Evolutionary conservation across 2,888 invertebrate species (phyloP), one percentile per base, ranked within the genome.

Genomic region (Scrobipalpa atriplicella): DNA sequence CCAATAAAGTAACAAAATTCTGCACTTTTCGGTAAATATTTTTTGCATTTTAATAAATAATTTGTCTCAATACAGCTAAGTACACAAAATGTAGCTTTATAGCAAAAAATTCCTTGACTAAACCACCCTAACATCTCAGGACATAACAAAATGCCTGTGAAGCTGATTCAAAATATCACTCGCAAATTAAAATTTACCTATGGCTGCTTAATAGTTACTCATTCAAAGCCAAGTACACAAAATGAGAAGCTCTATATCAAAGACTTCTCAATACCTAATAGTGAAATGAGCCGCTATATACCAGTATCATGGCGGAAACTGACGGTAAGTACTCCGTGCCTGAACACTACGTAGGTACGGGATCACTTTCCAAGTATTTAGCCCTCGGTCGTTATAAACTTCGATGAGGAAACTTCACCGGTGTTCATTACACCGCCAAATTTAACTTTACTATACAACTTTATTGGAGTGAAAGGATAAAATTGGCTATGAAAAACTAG

Each of bases 381-480:
- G 79, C 78, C 76, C 75, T 67, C 79, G 70, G 80, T 75, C 77
- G 79, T 73, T 71, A 70, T 77, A 83, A 89, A 89, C 87, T 90
- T 89, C 82, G 84, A 89, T 89, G 85, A 85, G 85, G 81, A 89
- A 90, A 90, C 84, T 89, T 89, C 76, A 74, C 74, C 77, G 75
- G 75, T 80, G 83, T 83, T 82, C 84, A 83, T 83, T 85, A 82
- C 79, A 79, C 74, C 67, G 67, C 66, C 68, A 56, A 64, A 64
- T 41, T 63, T 63, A 29, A 63, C 63, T 63, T 63, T 8, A 63
- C 63, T 52, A 63, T 51, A 58, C 47, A 63, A 63, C 38, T 63
- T 63, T 51, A 18, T 58, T 1, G n/a, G 29, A 58, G 7, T 13
- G 3, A 38, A 7, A 6, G 29, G 16, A 38, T 38, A 9, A 58